Conservation (phyloP, 1,140 invertebrate genomes). For the Fragariocoptes setiger region DNA sequence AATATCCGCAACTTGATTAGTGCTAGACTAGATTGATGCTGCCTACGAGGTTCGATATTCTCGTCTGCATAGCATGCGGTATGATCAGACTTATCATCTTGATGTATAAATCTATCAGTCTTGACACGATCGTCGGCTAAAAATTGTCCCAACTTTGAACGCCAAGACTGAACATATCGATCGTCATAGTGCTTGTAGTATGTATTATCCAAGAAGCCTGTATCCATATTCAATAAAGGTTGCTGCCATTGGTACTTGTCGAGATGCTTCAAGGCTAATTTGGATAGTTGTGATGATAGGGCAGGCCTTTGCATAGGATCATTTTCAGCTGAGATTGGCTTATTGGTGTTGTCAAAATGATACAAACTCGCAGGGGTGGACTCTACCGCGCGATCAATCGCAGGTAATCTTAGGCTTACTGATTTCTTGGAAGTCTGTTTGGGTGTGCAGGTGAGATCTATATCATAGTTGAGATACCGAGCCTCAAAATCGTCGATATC, state of each 20-base stretch:
- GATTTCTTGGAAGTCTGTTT: constrained; percentile 3
- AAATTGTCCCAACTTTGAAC: not conserved
- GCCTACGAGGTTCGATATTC: not conserved
- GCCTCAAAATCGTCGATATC: not conserved
- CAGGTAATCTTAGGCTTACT: not conserved
- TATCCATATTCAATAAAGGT: not conserved
- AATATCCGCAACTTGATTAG: not conserved
- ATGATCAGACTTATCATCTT: constrained; percentile 6
- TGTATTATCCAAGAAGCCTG: not conserved
- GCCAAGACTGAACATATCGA: not conserved
- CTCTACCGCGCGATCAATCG: not conserved
- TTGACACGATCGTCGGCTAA: constrained; percentile 5
- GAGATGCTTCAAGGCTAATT: not conserved
- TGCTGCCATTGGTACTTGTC: not conserved
- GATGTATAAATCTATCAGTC: constrained; percentile 2
- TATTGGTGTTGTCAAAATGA: constrained; percentile 20
- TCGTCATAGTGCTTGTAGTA: not conserved
- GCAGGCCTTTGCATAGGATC: constrained; percentile 10
- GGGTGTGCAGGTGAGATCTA: constrained; percentile 1
- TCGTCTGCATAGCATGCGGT: not conserved
- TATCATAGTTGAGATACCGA: constrained; percentile 1
- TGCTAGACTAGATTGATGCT: not conserved
- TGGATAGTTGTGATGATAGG: not conserved
- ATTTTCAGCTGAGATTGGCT: not conserved
- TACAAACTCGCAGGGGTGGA: not conserved